Evolutionary conservation across 2,888 invertebrate species (phyloP).

Genomic region (Drosophila fulvimacula): DNA sequence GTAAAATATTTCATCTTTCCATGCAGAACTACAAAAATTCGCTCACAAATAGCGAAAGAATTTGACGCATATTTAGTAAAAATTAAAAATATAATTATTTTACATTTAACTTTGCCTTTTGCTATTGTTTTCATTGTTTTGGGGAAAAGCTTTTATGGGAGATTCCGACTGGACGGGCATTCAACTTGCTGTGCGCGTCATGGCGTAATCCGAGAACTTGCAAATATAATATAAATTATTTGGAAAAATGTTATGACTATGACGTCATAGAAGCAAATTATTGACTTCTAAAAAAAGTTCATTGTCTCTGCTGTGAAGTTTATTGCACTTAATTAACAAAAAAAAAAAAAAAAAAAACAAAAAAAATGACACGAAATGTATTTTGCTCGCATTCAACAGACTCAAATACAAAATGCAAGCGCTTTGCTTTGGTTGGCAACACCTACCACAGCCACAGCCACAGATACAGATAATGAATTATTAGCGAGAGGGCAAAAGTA

Average conservation of each 20-base stretch:
- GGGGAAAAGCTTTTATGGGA: constrained; percentile 12
- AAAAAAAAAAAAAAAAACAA: constrained; percentile 25
- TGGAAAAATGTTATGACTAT: constrained; percentile 23
- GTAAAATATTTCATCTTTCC: neutral
- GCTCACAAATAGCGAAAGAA: neutral
- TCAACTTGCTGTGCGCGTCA: constrained; percentile 8
- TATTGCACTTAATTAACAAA: constrained; percentile 74
- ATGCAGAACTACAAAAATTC: neutral
- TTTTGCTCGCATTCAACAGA: constrained; percentile 15
- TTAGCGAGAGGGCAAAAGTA: constrained; percentile 55
- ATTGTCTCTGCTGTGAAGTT: constrained; percentile 65
- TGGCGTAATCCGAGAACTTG: constrained; percentile 14
- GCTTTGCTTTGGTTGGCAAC: constrained; percentile 37
- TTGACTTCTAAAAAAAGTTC: constrained; percentile 43
- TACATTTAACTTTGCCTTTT: neutral
- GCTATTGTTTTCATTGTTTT: neutral
- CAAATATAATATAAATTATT: constrained; percentile 16
- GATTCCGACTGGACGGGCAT: constrained; percentile 9
- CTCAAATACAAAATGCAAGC: constrained; percentile 23
- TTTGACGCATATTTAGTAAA: neutral
- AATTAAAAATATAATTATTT: neutral
- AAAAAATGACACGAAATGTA: neutral
- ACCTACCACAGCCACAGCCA: constrained; percentile 32
- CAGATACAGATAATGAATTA: constrained; percentile 70
- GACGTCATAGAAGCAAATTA: constrained; percentile 44